Percentiles rank a stretch among this genome's conserved stretches.
These are phyloP conservation scores for Acinonyx jubatus DNA, from an alignment of 2,113 vertebrate species.

Conservation along the genomic window DNA sequence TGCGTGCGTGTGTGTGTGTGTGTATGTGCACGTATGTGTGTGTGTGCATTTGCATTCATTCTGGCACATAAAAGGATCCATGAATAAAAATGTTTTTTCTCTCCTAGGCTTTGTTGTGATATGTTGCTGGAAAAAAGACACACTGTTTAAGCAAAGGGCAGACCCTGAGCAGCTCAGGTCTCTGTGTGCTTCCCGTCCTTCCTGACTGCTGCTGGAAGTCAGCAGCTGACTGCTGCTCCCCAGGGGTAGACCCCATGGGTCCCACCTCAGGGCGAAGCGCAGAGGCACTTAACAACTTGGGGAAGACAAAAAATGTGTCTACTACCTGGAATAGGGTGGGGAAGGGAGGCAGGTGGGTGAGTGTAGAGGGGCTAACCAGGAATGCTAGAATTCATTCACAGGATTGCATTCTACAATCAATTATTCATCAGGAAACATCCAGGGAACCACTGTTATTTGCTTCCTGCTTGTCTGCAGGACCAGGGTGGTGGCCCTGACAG, in stretches of 20 bases:
- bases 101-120: not conserved
- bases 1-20: fast-evolving
- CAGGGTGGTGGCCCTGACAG: not conserved
- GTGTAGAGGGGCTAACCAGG: not conserved
- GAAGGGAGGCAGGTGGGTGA: not conserved
- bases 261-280: not conserved
- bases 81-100: not conserved
- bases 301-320: not conserved
- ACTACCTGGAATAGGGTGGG: not conserved
- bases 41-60: not conserved
- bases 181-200: fast-evolving
- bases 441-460: not conserved
- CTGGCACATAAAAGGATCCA: not conserved
- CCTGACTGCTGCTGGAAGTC: not conserved
- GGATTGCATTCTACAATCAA: not conserved
- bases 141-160: not conserved
- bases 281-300: not conserved
- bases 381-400: not conserved
- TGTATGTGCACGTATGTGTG: too few species aligned
- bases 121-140: not conserved
- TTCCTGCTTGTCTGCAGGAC: not conserved
- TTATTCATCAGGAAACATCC: not conserved
- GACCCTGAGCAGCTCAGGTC: not conserved
- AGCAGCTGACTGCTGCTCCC: not conserved
- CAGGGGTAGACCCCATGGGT: fast-evolving